Evolutionary conservation across 2,888 invertebrate species (phyloP), one percentile per base, ranked within the genome.

Genomic region (Cheilosia scutellata): DNA sequence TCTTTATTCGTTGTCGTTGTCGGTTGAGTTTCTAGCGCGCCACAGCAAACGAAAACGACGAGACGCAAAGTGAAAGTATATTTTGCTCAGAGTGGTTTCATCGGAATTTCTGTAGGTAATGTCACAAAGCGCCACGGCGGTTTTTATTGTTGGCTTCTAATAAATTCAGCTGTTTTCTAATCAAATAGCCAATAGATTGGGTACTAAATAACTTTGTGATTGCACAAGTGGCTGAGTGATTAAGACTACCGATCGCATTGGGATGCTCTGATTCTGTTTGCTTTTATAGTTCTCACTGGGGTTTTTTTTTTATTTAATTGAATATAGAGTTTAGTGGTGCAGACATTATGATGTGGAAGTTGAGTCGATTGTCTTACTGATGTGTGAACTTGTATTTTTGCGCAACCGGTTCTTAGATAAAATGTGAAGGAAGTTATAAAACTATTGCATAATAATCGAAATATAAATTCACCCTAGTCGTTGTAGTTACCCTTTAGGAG

Each of bases 31-130:
- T 53, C 55, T 25, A 49, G 20, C 40, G 62, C 68, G 68, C 70
- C 53, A 66, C 44, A 51, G 49, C 44, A 20, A 51, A 37, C 60
- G 31, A 20, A 20, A 20, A 20, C 20, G 20, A 20, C 20, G 20
- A 58, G 20, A 58, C 31, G 25, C 70, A 70, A 75, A 84, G 84
- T 84, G 84, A 84, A 84, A 84, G 84, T 84, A 70, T 37, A 79
- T 62, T 68, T 53, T 20, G 20, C 44, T 72, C 62, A 51, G 44
- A 55, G 63, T 40, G 65, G 49, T 60, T 66, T 44, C 65, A 75
- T 70, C 40, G 60, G 84, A 75, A 71, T 75, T 84, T 68, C 40
- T 70, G 53, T 58, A 79, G 83, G 83, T 83, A 83, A 83, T 70
- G 62, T 74, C 70, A 51, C 55, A 78, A 33, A 51, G 57, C 47